Evolutionary conservation across 2,888 invertebrate genomes (phyloP).

Genomic region (Limnephilus marmoratus): DNA sequence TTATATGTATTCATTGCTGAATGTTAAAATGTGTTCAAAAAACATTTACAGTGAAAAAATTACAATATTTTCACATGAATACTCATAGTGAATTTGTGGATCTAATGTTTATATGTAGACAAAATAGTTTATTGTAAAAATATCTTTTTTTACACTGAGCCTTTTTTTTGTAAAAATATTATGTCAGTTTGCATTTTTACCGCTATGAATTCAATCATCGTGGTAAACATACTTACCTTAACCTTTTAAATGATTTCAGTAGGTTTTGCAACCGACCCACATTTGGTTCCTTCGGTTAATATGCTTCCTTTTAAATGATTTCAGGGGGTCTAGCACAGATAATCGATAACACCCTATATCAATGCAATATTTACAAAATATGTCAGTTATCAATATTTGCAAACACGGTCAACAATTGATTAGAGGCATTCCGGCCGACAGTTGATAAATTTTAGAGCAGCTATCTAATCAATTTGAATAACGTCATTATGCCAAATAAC

Average conservation of each 20-base stretch:
- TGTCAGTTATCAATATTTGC: too few relatives aligned
- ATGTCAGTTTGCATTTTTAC: neutral
- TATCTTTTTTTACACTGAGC: neutral
- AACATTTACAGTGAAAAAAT: neutral
- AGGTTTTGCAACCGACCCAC: neutral
- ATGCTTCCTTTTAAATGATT: neutral
- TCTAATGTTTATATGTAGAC: constrained; percentile 21
- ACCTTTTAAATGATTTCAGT: neutral
- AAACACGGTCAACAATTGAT: too few relatives aligned
- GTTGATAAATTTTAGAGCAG: too few relatives aligned
- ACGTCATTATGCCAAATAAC: too few relatives aligned
- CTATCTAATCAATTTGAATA: too few relatives aligned
- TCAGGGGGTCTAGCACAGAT: neutral
- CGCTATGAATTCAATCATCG: neutral
- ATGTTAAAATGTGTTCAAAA: neutral
- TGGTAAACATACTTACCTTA: neutral
- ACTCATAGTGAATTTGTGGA: neutral
- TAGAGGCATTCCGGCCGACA: too few relatives aligned
- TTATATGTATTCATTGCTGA: neutral
- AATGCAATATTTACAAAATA: too few relatives aligned
- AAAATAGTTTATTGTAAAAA: constrained; percentile 15
- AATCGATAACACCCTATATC: too few relatives aligned
- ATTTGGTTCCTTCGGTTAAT: neutral
- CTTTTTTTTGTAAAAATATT: neutral
- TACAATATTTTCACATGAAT: neutral